These are phyloP conservation scores for Drosophila affinis DNA, from an alignment of 2,888 invertebrate species.

Conservation along the genomic window DNA sequence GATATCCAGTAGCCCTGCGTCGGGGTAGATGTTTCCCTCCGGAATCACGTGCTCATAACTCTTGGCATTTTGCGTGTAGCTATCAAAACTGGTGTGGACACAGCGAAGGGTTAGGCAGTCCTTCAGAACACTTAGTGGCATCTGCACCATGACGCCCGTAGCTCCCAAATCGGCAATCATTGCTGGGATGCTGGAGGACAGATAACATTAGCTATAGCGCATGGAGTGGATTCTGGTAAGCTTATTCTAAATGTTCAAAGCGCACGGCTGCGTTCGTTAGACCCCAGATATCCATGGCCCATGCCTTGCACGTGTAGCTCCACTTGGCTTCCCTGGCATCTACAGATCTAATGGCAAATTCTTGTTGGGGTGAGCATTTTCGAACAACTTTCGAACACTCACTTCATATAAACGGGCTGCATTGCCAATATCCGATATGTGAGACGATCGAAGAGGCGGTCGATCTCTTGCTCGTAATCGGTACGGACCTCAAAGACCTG, in stretches of 20 bases:
- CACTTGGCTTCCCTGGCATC: slow-evolving; percentile 69
- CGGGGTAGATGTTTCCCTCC: slow-evolving; percentile 13
- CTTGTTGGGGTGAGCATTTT: no score
- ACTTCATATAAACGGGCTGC: slow-evolving; percentile 77
- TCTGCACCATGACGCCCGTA: slow-evolving; percentile 51
- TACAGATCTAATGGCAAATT: slow-evolving; percentile 46
- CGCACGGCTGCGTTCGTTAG: slow-evolving; percentile 76
- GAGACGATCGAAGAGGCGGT: slow-evolving; percentile 66
- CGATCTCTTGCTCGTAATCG: slow-evolving; percentile 58
- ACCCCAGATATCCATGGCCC: slow-evolving; percentile 78
- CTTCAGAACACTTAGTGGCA: slow-evolving; percentile 70
- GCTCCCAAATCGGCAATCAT: slow-evolving; percentile 57
- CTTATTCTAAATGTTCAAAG: slow-evolving; percentile 65
- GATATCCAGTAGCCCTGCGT: slow-evolving; percentile 58
- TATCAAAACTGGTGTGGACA: slow-evolving; percentile 74
- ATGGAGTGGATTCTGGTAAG: neutral
- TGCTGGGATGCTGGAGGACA: slow-evolving; percentile 54
- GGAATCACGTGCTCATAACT: slow-evolving; percentile 49
- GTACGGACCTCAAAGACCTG: slow-evolving; percentile 53
- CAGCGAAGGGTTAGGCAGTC: slow-evolving; percentile 75
- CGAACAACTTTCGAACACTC: slow-evolving; percentile 11
- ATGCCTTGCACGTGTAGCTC: slow-evolving; percentile 56
- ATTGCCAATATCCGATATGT: slow-evolving; percentile 76
- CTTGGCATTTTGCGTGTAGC: slow-evolving; percentile 66
- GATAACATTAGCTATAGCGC: no score